These are phyloP conservation scores for Amazona ochrocephala DNA, from an alignment of 2,797 vertebrate species.

Conservation along the genomic window DNA sequence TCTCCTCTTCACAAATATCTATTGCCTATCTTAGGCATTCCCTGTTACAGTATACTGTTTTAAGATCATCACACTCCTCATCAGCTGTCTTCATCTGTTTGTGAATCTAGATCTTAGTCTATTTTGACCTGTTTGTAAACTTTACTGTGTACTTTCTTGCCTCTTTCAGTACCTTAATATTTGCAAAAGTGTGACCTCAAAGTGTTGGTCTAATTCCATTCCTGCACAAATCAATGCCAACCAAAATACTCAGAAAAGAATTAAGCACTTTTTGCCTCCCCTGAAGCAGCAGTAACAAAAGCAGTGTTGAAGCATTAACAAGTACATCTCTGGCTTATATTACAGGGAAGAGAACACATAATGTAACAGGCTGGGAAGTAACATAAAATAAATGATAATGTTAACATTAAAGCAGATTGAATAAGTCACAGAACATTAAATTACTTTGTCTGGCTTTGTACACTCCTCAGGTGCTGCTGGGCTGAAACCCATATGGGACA, in stretches of 20 bases:
- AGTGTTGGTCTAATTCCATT: not conserved
- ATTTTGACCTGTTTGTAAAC: not conserved
- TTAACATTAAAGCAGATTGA: constrained; percentile 53
- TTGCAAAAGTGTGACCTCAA: not conserved
- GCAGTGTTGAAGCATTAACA: not conserved
- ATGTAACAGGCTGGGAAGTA: constrained; percentile 15
- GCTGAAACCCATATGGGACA: not conserved
- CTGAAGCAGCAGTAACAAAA: not conserved
- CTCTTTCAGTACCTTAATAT: not conserved
- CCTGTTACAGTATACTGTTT: not conserved
- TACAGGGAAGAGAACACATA: not conserved
- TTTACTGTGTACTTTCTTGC: fast-evolving
- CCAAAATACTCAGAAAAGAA: not conserved
- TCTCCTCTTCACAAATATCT: not conserved
- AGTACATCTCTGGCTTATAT: not conserved
- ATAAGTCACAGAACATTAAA: constrained; percentile 64
- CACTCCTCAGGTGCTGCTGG: not conserved
- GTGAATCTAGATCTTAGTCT: not conserved
- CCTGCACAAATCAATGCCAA: not conserved
- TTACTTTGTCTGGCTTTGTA: constrained; percentile 26
- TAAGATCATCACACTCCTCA: not conserved
- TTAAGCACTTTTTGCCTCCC: not conserved
- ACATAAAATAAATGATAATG: constrained; percentile 54
- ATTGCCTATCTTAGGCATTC: not conserved
- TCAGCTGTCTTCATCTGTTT: not conserved